Conservation (phyloP, 2,797 vertebrate genomes). For the Phaenicophaeus curvirostris region DNA sequence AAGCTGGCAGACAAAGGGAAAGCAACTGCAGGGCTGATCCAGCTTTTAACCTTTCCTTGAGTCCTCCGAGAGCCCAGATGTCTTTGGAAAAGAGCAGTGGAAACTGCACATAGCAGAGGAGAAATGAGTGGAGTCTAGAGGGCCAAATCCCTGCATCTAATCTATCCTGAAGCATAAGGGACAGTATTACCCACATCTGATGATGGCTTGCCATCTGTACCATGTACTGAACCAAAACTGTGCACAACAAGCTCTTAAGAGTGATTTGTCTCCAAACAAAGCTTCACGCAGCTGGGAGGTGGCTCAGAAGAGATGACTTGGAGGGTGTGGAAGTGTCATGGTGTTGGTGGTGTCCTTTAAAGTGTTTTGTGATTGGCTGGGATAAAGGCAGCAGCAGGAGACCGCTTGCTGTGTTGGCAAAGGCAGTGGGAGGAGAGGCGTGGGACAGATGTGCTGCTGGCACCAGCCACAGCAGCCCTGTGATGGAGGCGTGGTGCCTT, state of each 20-base stretch:
- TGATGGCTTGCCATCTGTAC: not conserved
- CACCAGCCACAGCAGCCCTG: not conserved
- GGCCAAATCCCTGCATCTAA: not conserved
- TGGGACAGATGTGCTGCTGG: not conserved
- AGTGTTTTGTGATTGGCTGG: not conserved
- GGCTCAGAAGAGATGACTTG: not conserved
- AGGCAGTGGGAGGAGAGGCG: not conserved
- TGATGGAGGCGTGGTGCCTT: not conserved
- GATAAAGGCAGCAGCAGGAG: not conserved
- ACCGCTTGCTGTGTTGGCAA: not conserved
- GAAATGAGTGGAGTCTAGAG: not conserved
- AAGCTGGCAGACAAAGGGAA: constrained; percentile 24
- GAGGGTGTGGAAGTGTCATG: not conserved
- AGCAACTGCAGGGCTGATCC: not conserved
- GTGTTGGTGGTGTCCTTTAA: not conserved
- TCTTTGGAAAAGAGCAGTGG: not conserved
- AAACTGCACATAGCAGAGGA: not conserved
- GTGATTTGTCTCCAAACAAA: not conserved
- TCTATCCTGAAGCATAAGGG: not conserved
- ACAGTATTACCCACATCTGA: not conserved
- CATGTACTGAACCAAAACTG: not conserved
- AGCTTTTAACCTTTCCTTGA: constrained; percentile 16
- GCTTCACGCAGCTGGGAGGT: not conserved
- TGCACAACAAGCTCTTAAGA: not conserved
- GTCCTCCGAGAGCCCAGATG: constrained; percentile 25